Conservation (phyloP, 1,140 invertebrate species). For the Stenopsyche tienmushanensis region DNA sequence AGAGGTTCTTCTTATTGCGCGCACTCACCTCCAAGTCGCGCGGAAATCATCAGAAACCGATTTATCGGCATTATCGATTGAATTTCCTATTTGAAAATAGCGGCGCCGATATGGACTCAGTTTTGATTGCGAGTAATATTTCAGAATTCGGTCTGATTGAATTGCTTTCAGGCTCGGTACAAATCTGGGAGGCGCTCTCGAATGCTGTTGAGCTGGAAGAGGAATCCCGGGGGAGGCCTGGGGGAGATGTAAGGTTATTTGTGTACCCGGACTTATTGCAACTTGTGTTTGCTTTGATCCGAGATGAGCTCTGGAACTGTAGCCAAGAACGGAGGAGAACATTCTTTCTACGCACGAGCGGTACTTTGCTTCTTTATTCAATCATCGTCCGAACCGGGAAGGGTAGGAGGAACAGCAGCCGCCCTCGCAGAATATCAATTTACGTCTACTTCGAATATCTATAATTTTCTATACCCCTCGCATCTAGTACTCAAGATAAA, state of each 20-base stretch:
- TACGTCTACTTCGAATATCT: conserved; percentile 12
- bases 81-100: not conserved
- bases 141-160: conserved; percentile 29
- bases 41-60: conserved; percentile 17
- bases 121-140: conserved; percentile 31
- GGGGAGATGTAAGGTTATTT: conserved; percentile 11
- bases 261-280: conserved; percentile 22
- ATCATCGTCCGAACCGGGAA: conserved; percentile 27
- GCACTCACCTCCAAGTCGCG: not conserved
- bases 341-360: conserved; percentile 26
- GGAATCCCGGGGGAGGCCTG: not conserved
- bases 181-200: not conserved
- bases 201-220: not conserved
- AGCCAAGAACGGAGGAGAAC: not conserved
- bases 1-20: too few relatives aligned
- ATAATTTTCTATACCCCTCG: too few relatives aligned
- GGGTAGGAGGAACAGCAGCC: conserved; percentile 5
- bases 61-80: not conserved
- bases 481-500: too few relatives aligned
- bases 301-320: conserved; percentile 7
- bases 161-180: not conserved
- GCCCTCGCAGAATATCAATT: conserved; percentile 33
- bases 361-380: conserved; percentile 28
- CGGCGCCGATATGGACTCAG: conserved; percentile 4
- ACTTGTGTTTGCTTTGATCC: conserved; percentile 30